phyloP scores from a whole-genome alignment of 2,888 invertebrate genomes.

The Alsophila aescularia region DNA sequence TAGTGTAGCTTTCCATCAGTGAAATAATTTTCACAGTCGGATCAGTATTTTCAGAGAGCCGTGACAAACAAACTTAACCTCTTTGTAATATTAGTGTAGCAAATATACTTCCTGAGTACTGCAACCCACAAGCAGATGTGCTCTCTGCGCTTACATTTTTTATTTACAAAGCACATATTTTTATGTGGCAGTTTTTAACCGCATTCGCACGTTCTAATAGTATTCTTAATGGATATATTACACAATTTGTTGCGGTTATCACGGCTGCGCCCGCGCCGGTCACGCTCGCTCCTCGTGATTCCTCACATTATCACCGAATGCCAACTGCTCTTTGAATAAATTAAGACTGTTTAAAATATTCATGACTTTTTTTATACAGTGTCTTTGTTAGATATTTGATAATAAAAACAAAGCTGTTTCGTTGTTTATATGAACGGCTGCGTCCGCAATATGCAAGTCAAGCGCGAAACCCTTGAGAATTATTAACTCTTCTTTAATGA shows the following conservation, averaged over 20 bases:
- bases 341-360: slow-evolving; percentile 35
- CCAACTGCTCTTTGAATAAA: slow-evolving; percentile 38
- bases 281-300: slow-evolving; percentile 43
- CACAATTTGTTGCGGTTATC: slow-evolving; percentile 44
- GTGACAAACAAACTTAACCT: too few species aligned
- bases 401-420: slow-evolving; percentile 8
- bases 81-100: too few species aligned
- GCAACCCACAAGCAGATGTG: neutral
- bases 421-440: slow-evolving; percentile 5
- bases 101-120: too few species aligned
- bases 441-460: too few species aligned
- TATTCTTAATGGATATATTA: slow-evolving; percentile 29
- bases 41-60: too few species aligned
- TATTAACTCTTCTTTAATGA: neutral
- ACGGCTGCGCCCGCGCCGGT: slow-evolving; percentile 17
- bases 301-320: slow-evolving; percentile 26
- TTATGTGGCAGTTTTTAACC: neutral
- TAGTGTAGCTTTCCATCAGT: too few species aligned
- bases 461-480: too few species aligned
- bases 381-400: slow-evolving; percentile 10
- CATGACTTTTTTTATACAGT: slow-evolving; percentile 30
- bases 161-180: neutral
- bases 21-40: too few species aligned
- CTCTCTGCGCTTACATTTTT: neutral
- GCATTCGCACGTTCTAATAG: neutral